Percentiles rank a stretch among this genome's conserved stretches.
Conservation (phyloP, 2,797 vertebrate species). For the Thunnus albacares region DNA sequence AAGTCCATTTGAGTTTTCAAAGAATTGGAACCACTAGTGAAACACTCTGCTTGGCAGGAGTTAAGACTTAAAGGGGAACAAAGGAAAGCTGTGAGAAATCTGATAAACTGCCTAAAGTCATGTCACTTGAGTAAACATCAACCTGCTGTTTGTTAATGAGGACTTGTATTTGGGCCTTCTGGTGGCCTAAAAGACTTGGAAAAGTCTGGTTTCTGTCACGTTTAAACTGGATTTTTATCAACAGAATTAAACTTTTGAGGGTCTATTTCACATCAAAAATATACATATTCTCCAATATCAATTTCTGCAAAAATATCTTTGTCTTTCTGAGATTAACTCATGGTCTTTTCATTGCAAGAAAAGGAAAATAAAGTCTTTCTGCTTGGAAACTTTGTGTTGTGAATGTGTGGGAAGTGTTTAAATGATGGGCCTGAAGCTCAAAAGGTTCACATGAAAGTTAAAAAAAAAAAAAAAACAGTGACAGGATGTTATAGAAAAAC, state of each 20-base stretch:
- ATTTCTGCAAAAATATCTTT: too few relatives aligned
- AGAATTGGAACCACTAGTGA: too few relatives aligned
- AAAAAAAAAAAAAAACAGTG: slow-evolving; percentile 1
- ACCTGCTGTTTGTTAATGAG: not conserved
- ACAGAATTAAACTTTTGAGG: not conserved
- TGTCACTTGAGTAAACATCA: too few relatives aligned
- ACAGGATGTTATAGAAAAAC: slow-evolving; percentile 23
- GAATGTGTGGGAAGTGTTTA: not conserved
- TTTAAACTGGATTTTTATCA: not conserved
- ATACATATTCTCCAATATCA: not conserved
- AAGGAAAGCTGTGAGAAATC: too few relatives aligned
- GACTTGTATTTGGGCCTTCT: not conserved
- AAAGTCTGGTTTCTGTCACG: not conserved
- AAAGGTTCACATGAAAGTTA: not conserved
- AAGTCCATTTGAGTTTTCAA: too few relatives aligned
- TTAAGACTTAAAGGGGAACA: too few relatives aligned
- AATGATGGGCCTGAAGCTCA: slow-evolving; percentile 6
- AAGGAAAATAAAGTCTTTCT: not conserved
- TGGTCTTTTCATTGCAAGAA: too few relatives aligned
- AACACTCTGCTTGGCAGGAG: too few relatives aligned
- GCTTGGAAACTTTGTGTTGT: slow-evolving; percentile 8
- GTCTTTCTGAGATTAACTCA: not conserved
- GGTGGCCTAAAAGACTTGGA: not conserved
- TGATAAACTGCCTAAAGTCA: too few relatives aligned
- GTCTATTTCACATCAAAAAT: not conserved